Evolutionary conservation across 2,888 invertebrate species (phyloP).

Genomic region (Polymixis lichenea): DNA sequence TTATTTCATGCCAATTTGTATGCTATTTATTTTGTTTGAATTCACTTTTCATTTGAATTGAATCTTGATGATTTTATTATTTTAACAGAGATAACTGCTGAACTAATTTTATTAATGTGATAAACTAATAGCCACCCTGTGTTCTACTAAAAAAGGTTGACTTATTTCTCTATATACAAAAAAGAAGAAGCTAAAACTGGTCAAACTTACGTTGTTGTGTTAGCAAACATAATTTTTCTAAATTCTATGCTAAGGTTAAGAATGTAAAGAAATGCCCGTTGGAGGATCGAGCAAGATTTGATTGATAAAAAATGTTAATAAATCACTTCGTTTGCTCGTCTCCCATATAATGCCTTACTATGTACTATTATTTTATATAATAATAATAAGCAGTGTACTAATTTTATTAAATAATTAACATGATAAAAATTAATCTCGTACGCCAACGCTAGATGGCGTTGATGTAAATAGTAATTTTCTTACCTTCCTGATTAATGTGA

Average conservation of each 20-base stretch:
- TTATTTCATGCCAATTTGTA: too few species aligned
- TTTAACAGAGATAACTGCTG: too few species aligned
- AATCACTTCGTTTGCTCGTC: constrained; percentile 35
- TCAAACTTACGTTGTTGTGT: constrained; percentile 39
- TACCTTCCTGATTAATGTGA: constrained; percentile 19
- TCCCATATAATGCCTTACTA: constrained; percentile 19
- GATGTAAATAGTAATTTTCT: constrained; percentile 6
- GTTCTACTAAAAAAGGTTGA: constrained; percentile 41
- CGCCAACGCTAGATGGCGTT: constrained; percentile 37
- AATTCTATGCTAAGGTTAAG: constrained; percentile 40
- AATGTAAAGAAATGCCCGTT: constrained; percentile 60
- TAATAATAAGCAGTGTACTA: constrained; percentile 32
- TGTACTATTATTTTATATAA: constrained; percentile 15
- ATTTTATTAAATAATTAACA: constrained; percentile 11
- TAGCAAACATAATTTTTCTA: constrained; percentile 35
- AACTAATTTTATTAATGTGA: too few species aligned
- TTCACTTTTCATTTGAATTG: too few species aligned
- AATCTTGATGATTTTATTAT: too few species aligned
- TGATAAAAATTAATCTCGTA: constrained; percentile 32
- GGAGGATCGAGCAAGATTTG: constrained; percentile 39
- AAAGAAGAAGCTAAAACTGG: constrained; percentile 22
- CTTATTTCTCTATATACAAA: constrained; percentile 56
- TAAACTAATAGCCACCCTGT: too few species aligned
- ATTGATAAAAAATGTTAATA: constrained; percentile 7
- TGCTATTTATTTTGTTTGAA: too few species aligned